These are phyloP conservation scores for Colletes collaris DNA, from an alignment of 2,888 invertebrate genomes.

Conservation along the genomic window DNA sequence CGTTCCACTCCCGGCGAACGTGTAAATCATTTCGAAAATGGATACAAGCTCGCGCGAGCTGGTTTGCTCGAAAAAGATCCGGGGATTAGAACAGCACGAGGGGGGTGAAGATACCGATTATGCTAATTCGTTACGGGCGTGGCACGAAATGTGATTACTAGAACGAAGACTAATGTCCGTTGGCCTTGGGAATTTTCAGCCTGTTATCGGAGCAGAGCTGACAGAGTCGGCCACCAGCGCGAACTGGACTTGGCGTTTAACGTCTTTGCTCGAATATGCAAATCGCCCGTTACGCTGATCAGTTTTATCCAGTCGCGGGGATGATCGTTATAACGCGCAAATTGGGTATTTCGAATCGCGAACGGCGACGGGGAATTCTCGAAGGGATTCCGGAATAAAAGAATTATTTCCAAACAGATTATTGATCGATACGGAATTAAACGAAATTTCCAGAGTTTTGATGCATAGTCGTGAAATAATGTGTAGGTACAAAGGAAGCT, in stretches of 20 bases:
- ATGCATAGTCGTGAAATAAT: no score
- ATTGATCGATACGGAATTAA: no score
- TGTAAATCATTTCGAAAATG: conserved; percentile 55
- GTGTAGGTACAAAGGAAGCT: no score
- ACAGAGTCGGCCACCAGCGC: not conserved
- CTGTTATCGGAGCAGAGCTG: conserved; percentile 16
- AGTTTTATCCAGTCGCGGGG: not conserved
- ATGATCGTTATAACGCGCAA: not conserved
- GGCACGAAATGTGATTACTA: conserved; percentile 40
- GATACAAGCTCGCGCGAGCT: conserved; percentile 21
- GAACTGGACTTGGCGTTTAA: not conserved
- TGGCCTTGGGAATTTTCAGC: conserved; percentile 30
- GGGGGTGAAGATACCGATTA: conserved; percentile 35
- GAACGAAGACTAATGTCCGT: conserved; percentile 26
- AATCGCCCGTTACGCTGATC: not conserved
- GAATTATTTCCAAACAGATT: no score
- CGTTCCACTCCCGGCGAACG: conserved; percentile 9
- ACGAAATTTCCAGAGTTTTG: no score
- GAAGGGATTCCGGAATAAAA: no score
- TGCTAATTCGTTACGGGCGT: conserved; percentile 40
- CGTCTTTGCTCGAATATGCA: not conserved
- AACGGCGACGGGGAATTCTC: not conserved
- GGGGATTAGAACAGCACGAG: not conserved
- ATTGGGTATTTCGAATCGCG: not conserved
- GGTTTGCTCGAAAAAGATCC: conserved; percentile 12